A percentile compares a stretch with the other conserved stretches of the same genome.
Conservation (phyloP, 2,888 invertebrate species). For the Andrena chrysosceles region DNA sequence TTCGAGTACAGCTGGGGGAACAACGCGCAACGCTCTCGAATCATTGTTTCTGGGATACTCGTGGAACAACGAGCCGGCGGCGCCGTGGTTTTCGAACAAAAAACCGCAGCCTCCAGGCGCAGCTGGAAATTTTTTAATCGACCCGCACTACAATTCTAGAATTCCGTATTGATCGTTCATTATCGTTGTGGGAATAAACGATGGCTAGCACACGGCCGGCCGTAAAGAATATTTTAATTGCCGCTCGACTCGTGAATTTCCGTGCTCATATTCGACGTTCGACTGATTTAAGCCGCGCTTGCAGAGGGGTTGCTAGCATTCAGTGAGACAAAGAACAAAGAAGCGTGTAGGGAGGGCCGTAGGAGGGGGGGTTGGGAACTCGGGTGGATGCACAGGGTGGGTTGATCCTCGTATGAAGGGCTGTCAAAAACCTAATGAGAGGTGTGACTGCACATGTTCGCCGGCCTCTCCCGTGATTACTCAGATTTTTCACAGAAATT, state of each 20-base stretch:
- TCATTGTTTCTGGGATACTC: not conserved
- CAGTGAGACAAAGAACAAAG: slow-evolving; percentile 82
- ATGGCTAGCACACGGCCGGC: slow-evolving; percentile 56
- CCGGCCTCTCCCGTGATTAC: slow-evolving; percentile 78
- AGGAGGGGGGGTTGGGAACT: slow-evolving; percentile 70
- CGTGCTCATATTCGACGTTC: slow-evolving; percentile 76
- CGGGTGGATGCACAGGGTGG: slow-evolving; percentile 81
- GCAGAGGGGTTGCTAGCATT: slow-evolving; percentile 79
- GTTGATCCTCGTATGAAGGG: slow-evolving; percentile 84
- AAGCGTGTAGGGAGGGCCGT: slow-evolving; percentile 73
- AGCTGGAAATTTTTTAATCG: slow-evolving; percentile 55
- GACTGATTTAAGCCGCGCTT: slow-evolving; percentile 77
- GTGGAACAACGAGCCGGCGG: not conserved
- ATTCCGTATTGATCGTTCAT: slow-evolving; percentile 66
- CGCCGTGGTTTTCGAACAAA: not conserved
- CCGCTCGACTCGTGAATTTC: slow-evolving; percentile 75
- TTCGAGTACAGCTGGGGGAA: not conserved
- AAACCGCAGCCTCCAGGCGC: slow-evolving; percentile 15
- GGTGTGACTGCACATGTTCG: slow-evolving; percentile 85
- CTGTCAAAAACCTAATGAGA: slow-evolving; percentile 85
- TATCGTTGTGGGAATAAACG: slow-evolving; percentile 69
- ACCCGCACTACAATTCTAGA: slow-evolving; percentile 41
- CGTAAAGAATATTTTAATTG: slow-evolving; percentile 80
- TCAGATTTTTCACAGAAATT: slow-evolving; percentile 78
- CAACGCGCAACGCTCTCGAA: not conserved